Evolutionary conservation across 2,797 vertebrate species (phyloP).

Genomic region (Hyperoplus lanceolatus): DNA sequence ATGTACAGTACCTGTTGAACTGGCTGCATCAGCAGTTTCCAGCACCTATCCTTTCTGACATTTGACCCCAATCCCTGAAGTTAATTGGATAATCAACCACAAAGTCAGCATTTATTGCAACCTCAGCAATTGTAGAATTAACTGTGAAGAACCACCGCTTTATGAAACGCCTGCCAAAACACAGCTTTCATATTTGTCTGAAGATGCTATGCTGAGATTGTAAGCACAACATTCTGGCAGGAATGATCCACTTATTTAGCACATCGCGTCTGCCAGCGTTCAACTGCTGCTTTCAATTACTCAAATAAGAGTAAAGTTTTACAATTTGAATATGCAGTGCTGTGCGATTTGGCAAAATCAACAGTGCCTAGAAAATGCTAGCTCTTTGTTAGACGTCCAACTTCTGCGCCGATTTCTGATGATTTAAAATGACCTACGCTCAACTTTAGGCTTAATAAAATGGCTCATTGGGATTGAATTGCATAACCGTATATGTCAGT

Average conservation of each 20-base stretch:
- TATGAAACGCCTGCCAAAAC: background rate
- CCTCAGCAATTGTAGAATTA: slow-evolving; percentile 27
- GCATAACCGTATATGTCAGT: background rate
- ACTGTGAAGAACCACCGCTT: background rate
- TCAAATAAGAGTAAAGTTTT: background rate
- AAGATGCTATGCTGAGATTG: slow-evolving; percentile 7
- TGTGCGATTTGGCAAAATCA: background rate
- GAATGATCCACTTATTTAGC: background rate
- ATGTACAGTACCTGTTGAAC: slow-evolving; percentile 39
- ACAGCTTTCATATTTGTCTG: background rate
- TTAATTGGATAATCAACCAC: slow-evolving; percentile 49
- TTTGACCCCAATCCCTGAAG: slow-evolving; percentile 60
- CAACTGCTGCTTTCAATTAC: background rate
- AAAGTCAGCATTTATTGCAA: slow-evolving; percentile 47
- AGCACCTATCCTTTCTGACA: slow-evolving; percentile 26
- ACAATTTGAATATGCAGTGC: background rate
- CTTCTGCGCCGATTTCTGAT: background rate
- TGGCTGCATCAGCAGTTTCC: slow-evolving; percentile 51
- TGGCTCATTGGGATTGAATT: background rate
- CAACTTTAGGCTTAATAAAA: background rate
- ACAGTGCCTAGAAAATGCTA: background rate
- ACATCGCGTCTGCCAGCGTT: background rate
- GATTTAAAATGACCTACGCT: background rate
- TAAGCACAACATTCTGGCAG: background rate
- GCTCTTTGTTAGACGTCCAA: background rate